These are phyloP conservation scores for Chiloscyllium plagiosum DNA, from an alignment of 2,113 vertebrate species.

Conservation along the genomic window DNA sequence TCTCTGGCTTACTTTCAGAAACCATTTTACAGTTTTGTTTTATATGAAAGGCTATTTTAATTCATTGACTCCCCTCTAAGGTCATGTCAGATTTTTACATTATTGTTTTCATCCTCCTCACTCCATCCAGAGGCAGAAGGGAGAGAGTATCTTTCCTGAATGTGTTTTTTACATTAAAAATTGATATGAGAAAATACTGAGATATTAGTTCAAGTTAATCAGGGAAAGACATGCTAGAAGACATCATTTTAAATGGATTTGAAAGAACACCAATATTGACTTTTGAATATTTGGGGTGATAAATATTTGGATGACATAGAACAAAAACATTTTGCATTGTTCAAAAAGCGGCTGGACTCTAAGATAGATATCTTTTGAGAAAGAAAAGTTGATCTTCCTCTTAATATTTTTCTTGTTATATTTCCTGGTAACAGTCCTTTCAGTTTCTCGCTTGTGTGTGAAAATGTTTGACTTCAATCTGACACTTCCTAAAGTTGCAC, in stretches of 20 bases:
- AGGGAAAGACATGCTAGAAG: background rate
- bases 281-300: background rate
- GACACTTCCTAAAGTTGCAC: background rate
- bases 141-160: background rate
- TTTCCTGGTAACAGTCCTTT: background rate
- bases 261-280: background rate
- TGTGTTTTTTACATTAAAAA: background rate
- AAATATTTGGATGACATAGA: background rate
- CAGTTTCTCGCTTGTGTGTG: background rate
- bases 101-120: background rate
- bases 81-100: background rate
- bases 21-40: background rate
- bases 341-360: background rate
- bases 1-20: background rate
- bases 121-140: background rate
- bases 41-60: background rate
- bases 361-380: background rate
- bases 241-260: background rate
- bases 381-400: background rate
- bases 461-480: background rate
- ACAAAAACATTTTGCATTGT: background rate
- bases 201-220: background rate
- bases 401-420: background rate
- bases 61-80: background rate
- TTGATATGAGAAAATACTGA: background rate